Base-by-base conservation (phyloP, 1,140 invertebrate species). In the Colletes latitarsis region DNA sequence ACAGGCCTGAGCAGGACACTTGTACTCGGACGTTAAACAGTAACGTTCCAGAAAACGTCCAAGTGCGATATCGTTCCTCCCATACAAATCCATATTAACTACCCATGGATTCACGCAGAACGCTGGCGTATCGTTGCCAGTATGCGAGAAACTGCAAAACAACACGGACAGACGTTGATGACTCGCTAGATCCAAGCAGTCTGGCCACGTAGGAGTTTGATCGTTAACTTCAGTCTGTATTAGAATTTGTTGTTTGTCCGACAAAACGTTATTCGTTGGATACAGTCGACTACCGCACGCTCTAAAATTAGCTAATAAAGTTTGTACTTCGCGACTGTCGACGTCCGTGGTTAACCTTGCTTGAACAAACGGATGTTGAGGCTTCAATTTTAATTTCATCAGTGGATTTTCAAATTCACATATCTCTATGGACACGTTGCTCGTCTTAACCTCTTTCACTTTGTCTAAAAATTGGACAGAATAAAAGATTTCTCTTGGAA, bases 61-160 rank as follows among this genome's bases (percentile, higher is more conserved):
- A 6, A 99, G 92, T 5, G 98, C 97, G 79, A 99, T 99, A 91
- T 99, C 99, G 89, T 98, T 98, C 19, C 95, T 94, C 0, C 98
- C 98, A 92, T 99, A 99, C 91, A 99, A 97, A 83, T 98, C 97
- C 97, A 99, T 99, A 67, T 96, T 96, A 0, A 98, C 96, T 21
- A 98, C 95, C 96, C 97, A 97, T 0, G 98, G 98, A 89, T 97
- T 96, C 4, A 98, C 96, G 90, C 98, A 98, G 90, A 98, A 98
- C 63, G 96, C 95, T 0, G 98, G 97, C 14, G 96, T 95, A 89
- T 98, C 97, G 30, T 95, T 94, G 0, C 97, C 97, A 62, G 96
- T 95, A 81, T 95, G 95, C 74, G 97, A 97, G 89, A 97, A 99
- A 91, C 97, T 99, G 89, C 98, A 99, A 90, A 99, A 98, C 46